Evolutionary conservation across 1,140 invertebrate genomes (phyloP).

Genomic region (Samia ricini): DNA sequence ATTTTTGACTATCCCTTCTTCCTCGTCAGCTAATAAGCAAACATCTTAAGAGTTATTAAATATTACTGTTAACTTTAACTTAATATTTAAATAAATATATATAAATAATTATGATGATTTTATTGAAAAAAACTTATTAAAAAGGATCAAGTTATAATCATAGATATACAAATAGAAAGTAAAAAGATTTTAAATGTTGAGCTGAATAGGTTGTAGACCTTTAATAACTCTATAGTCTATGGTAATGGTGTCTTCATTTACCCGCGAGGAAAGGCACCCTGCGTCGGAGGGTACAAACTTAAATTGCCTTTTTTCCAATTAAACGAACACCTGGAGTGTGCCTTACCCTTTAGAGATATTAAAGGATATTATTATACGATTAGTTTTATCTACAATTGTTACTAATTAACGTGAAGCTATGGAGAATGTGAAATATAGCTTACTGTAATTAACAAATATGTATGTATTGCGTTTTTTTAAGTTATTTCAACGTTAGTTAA

Average conservation of each 20-base stretch:
- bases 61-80: too few species aligned
- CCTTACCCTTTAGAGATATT: slow-evolving; percentile 6
- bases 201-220: neutral
- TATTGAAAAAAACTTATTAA: too few species aligned
- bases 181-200: neutral
- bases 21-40: too few species aligned
- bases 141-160: too few species aligned
- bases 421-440: neutral
- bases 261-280: slow-evolving; percentile 8
- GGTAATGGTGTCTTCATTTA: slow-evolving; percentile 32
- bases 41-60: too few species aligned
- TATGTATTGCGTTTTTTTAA: too few species aligned
- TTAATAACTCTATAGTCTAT: slow-evolving; percentile 22
- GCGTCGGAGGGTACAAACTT: slow-evolving; percentile 22
- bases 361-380: neutral
- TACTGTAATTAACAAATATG: neutral
- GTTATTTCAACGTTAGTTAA: too few species aligned
- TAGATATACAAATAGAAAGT: too few species aligned
- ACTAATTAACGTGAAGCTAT: neutral
- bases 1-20: too few species aligned
- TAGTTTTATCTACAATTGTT: neutral
- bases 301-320: slow-evolving; percentile 43
- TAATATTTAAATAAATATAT: too few species aligned
- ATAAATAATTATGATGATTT: too few species aligned
- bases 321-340: slow-evolving; percentile 33